A percentile compares a stretch with the other conserved stretches of the same genome.
Conservation (phyloP, 2,113 vertebrate genomes). For the Perca flavescens region DNA sequence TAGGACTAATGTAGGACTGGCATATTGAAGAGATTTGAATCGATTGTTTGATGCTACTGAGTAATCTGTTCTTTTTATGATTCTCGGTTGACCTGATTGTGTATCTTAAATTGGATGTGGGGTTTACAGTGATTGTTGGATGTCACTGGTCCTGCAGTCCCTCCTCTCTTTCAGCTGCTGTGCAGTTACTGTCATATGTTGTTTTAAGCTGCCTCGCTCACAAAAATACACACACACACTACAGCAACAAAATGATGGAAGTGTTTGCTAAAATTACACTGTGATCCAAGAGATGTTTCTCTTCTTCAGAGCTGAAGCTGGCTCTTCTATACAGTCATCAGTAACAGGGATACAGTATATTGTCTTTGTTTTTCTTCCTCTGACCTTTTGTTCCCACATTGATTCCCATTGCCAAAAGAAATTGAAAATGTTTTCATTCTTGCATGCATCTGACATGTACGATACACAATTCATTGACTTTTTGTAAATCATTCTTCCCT, state of each 20-base stretch:
- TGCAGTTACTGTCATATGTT: conserved; percentile 75
- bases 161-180: conserved; percentile 77
- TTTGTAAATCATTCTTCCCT: conserved; percentile 18
- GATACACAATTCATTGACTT: neutral
- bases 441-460: conserved; percentile 37
- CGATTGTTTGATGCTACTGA: conserved; percentile 46
- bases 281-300: conserved; percentile 59
- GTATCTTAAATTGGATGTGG: conserved; percentile 27
- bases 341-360: neutral
- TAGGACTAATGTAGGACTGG: conserved; percentile 37
- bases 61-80: conserved; percentile 25
- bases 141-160: conserved; percentile 57
- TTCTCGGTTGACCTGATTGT: conserved; percentile 43
- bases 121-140: conserved; percentile 60
- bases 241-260: conserved; percentile 23
- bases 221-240: conserved; percentile 24
- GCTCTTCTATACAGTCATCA: conserved; percentile 5
- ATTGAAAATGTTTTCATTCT: conserved; percentile 12
- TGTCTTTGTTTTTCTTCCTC: conserved; percentile 5
- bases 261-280: conserved; percentile 60
- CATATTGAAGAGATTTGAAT: conserved; percentile 50
- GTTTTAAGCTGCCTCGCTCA: conserved; percentile 58
- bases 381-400: conserved; percentile 10
- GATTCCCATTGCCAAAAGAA: conserved; percentile 45
- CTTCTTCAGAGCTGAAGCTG: conserved; percentile 27